These are phyloP conservation scores for Ichneumoninae sp. DNA, from an alignment of 2,888 invertebrate species.

Conservation along the genomic window DNA sequence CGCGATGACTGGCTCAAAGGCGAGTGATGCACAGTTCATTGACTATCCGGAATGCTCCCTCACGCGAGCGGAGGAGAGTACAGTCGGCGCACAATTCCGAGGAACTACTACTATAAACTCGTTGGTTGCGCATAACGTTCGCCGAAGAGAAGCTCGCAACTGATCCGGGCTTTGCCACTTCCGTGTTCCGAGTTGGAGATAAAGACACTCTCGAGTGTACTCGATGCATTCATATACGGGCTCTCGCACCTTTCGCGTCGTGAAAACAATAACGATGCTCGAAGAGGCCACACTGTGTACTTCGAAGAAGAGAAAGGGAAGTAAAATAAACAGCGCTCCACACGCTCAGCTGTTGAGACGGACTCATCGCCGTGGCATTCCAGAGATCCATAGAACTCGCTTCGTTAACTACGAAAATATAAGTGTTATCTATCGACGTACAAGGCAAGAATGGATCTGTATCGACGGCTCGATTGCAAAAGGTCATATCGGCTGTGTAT, in stretches of 20 bases:
- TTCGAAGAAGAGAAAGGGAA: neutral
- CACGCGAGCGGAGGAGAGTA: conserved; percentile 8
- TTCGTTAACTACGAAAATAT: conserved; percentile 59
- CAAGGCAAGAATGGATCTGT: too few relatives aligned
- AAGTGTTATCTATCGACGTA: neutral
- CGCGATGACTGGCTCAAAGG: conserved; percentile 49
- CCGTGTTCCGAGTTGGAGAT: conserved; percentile 26
- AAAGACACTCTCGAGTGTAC: neutral
- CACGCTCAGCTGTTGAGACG: conserved; percentile 20
- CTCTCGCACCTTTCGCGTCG: neutral
- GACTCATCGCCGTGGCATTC: conserved; percentile 58
- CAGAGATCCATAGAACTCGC: conserved; percentile 59
- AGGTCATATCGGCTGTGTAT: neutral
- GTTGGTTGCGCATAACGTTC: conserved; percentile 54
- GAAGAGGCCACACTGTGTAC: neutral
- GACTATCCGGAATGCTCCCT: conserved; percentile 69
- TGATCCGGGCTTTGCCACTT: conserved; percentile 52
- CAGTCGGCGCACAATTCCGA: conserved; percentile 15
- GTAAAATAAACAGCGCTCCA: neutral
- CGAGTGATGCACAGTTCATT: conserved; percentile 68
- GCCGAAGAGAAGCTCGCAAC: conserved; percentile 51
- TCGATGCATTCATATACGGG: too few relatives aligned
- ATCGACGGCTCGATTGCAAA: neutral
- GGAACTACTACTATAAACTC: conserved; percentile 48
- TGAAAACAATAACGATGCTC: neutral